These are phyloP conservation scores for Myotis pilosus DNA, from an alignment of 2,797 vertebrate species.

Conservation along the genomic window DNA sequence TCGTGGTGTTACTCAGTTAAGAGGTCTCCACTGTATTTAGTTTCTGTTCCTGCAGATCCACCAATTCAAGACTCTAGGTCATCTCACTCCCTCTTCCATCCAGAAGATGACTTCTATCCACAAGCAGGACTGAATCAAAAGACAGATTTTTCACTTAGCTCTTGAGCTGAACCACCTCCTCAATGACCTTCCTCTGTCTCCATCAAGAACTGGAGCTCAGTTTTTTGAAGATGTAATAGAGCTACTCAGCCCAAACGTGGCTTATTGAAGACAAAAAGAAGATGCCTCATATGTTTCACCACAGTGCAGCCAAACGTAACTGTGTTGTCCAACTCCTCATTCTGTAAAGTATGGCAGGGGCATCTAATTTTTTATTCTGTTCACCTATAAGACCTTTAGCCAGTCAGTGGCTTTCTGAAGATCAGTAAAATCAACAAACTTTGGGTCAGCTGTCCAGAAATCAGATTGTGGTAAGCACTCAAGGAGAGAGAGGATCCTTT, in stretches of 20 bases:
- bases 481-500: conserved; percentile 51
- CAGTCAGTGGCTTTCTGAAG: conserved; percentile 66
- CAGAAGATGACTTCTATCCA: conserved; percentile 68
- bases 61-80: conserved; percentile 76
- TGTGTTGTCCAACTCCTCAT: conserved; percentile 71
- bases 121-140: conserved; percentile 75
- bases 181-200: conserved; percentile 76
- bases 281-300: conserved; percentile 64
- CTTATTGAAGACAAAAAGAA: conserved; percentile 74
- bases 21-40: conserved; percentile 79
- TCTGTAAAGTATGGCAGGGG: conserved; percentile 72
- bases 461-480: conserved; percentile 72
- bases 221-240: conserved; percentile 74
- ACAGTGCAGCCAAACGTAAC: conserved; percentile 57
- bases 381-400: conserved; percentile 66
- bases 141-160: conserved; percentile 76
- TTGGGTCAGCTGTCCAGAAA: conserved; percentile 74
- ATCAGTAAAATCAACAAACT: conserved; percentile 73
- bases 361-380: conserved; percentile 67
- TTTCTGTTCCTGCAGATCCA: conserved; percentile 79
- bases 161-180: conserved; percentile 72
- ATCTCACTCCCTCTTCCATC: conserved; percentile 68
- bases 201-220: conserved; percentile 72
- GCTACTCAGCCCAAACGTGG: conserved; percentile 69
- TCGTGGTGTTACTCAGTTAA: conserved; percentile 76